Evolutionary conservation across 2,888 invertebrate genomes (phyloP).

Genomic region (Sussaba pulchella): DNA sequence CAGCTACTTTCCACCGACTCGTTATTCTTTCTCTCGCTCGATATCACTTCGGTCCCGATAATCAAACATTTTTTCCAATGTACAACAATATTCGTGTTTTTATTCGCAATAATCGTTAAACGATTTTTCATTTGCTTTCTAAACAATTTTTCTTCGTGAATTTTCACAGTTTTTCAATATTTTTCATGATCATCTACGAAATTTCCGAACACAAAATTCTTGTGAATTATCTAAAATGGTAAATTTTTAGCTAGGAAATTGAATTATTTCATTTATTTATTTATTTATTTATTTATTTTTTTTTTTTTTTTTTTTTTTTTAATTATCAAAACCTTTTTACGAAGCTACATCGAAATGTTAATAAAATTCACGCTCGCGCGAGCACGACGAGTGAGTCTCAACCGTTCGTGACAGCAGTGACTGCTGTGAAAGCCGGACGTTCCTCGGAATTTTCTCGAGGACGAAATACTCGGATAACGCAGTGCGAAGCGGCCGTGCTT

Average conservation of each 20-base stretch:
- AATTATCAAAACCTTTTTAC: too few relatives aligned
- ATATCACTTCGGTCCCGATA: constrained; percentile 4
- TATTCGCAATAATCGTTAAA: background rate
- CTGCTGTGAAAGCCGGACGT: background rate
- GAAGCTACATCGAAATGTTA: too few relatives aligned
- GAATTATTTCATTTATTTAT: too few relatives aligned
- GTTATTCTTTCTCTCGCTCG: constrained; percentile 31
- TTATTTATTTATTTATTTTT: too few relatives aligned
- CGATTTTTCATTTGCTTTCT: too few relatives aligned
- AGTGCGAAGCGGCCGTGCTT: background rate
- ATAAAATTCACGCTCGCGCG: background rate
- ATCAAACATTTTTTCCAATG: background rate
- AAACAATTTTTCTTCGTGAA: too few relatives aligned
- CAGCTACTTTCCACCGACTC: constrained; percentile 30
- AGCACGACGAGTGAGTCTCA: constrained; percentile 11
- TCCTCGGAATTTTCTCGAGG: constrained; percentile 13
- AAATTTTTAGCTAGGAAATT: too few relatives aligned
- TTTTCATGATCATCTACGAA: background rate
- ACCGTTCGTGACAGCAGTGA: constrained; percentile 2
- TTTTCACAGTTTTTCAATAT: too few relatives aligned
- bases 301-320: too few relatives aligned
- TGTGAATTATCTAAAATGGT: too few relatives aligned
- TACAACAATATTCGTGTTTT: background rate
- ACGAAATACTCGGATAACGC: constrained; percentile 8
- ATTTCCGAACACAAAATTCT: background rate